A percentile compares a stretch with the other conserved stretches of the same genome.
Conservation (phyloP, 2,113 vertebrate species). For the Neogobius melanostomus region DNA sequence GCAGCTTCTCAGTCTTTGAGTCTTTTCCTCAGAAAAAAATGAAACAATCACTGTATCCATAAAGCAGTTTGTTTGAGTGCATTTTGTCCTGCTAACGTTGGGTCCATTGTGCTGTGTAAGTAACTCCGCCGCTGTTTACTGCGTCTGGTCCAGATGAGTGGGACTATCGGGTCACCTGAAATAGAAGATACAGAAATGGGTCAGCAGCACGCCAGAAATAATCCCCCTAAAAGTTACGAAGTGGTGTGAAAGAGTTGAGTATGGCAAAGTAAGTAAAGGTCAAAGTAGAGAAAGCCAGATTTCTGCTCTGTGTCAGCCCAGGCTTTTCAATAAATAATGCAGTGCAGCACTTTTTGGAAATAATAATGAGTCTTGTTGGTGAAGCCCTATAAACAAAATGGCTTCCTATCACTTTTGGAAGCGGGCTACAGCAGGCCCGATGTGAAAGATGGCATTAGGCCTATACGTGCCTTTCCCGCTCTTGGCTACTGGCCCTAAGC, state of each 20-base stretch:
- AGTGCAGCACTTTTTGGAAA: constrained; percentile 20
- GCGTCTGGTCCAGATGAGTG: constrained; percentile 11
- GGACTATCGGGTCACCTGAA: constrained; percentile 81
- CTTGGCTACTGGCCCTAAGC: constrained; percentile 39
- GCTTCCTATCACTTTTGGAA: constrained; percentile 50
- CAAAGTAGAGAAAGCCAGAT: constrained; percentile 8
- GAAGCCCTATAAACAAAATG: constrained; percentile 11
- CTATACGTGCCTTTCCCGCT: constrained; percentile 17
- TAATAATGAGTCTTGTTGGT: constrained; percentile 32
- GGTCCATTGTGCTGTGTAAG: constrained; percentile 55
- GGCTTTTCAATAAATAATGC: constrained; percentile 13
- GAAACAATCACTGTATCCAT: constrained; percentile 37
- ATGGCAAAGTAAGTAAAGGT: constrained; percentile 22
- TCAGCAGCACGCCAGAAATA: constrained; percentile 19
- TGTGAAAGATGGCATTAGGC: constrained; percentile 42
- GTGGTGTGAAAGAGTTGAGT: constrained; percentile 5
- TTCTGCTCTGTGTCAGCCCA: constrained; percentile 8
- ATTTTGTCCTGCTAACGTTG: constrained; percentile 28
- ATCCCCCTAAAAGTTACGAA: constrained; percentile 4
- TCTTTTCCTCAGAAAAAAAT: constrained; percentile 46
- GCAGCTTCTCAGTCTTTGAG: constrained; percentile 22
- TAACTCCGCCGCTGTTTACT: constrained; percentile 20
- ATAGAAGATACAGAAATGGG: constrained; percentile 29
- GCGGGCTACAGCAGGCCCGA: constrained; percentile 53
- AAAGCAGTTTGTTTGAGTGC: constrained; percentile 40